phyloP scores from a whole-genome alignment of 2,113 vertebrate species.

The Sinocyclocheilus maitianheensis region DNA sequence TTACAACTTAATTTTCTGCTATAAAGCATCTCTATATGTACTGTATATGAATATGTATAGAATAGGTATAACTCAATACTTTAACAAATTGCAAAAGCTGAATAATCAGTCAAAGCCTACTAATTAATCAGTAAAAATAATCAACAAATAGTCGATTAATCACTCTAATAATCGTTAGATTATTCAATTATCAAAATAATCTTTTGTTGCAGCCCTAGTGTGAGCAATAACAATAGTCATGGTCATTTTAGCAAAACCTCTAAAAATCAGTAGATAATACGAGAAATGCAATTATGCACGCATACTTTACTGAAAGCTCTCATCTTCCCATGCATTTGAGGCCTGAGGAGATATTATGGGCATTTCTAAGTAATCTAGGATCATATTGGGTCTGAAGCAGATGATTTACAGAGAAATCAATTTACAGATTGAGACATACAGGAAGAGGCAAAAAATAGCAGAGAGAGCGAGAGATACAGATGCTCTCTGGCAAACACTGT shows the following conservation, averaged over 20 bases:
- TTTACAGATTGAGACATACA: constrained; percentile 37
- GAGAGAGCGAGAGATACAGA: neutral
- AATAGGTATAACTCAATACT: too few relatives aligned
- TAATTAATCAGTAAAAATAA: too few relatives aligned
- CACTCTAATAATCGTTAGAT: too few relatives aligned
- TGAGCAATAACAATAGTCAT: neutral
- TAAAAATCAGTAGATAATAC: neutral
- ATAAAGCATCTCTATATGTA: too few relatives aligned
- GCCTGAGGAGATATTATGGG: neutral
- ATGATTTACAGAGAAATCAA: constrained; percentile 40
- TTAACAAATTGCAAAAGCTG: too few relatives aligned
- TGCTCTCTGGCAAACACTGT: constrained; percentile 10
- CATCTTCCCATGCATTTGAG: neutral
- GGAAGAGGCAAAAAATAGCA: constrained; percentile 35
- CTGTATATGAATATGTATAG: too few relatives aligned
- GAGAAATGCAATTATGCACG: neutral
- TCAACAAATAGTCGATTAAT: too few relatives aligned
- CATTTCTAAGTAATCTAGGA: constrained; percentile 11
- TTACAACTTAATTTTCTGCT: too few relatives aligned
- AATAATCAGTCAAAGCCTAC: too few relatives aligned
- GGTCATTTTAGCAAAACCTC: neutral
- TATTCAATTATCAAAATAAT: too few relatives aligned
- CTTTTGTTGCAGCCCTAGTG: too few relatives aligned
- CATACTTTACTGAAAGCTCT: constrained; percentile 14
- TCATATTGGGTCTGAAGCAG: constrained; percentile 38